These are phyloP conservation scores for Poecilobothrus nobilitatus DNA, from an alignment of 2,888 invertebrate species.

Conservation along the genomic window DNA sequence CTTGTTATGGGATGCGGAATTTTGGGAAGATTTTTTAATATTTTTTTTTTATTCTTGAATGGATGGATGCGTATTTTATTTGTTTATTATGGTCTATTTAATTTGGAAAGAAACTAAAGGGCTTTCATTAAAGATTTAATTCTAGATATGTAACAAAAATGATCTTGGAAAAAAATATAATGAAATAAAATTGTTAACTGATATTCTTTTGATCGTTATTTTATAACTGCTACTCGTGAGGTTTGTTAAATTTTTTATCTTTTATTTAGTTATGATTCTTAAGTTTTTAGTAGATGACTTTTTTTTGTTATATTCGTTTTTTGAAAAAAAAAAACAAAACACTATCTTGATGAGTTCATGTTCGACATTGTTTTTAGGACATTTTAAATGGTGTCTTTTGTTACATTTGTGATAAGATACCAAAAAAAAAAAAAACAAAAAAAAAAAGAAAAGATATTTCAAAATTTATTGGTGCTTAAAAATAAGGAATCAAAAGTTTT, in stretches of 20 bases:
- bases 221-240: neutral
- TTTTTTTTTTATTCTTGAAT: too few species aligned
- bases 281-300: too few species aligned
- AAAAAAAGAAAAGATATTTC: neutral
- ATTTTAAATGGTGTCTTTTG: neutral
- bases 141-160: neutral
- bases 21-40: too few species aligned
- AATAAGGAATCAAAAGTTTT: neutral
- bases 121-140: neutral
- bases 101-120: neutral
- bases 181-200: neutral
- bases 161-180: neutral
- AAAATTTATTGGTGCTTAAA: neutral
- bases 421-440: neutral
- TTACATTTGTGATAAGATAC: neutral
- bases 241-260: neutral
- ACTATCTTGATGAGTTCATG: conserved; percentile 1
- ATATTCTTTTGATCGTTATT: neutral
- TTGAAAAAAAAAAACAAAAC: neutral
- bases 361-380: neutral
- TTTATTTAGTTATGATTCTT: neutral
- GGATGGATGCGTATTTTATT: neutral
- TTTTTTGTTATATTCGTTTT: too few species aligned
- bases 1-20: too few species aligned
- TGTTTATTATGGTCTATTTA: neutral